Evolutionary conservation across 1,140 invertebrate genomes (phyloP), one percentile per base, ranked within the genome.

Genomic region (Belonocnema kinseyi): DNA sequence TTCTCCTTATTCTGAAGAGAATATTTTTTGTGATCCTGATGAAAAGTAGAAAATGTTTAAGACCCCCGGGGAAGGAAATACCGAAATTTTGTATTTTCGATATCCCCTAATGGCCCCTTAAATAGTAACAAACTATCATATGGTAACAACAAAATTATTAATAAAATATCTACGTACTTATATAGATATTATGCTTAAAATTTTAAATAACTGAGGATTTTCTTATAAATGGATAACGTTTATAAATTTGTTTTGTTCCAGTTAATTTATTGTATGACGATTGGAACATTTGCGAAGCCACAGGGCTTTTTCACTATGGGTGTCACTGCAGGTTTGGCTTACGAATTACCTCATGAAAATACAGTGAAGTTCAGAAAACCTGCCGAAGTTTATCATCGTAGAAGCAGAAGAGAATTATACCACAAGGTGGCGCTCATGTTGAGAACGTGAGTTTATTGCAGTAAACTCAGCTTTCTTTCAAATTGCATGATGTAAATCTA

Each of bases 251-350:
- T n/a, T 17, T 19, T 19, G 3, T 17, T 19, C 70, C 83, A 93
- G 91, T 86, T 92, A 92, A 93, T 95, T 81, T 95, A 94, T 83
- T 95, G 94, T 83, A 84, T 93, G 77, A 95, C 94, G 0, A 92
- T 93, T 72, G 91, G 92, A n/a, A 91, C 91, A 16, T 87, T 92
- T 77, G 81, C 92, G 3, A 89, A 88, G 17, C 93, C 94, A n/a
- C 90, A 91, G 13, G 92, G 93, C 77, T 92, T 94, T 40, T 93
- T 95, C 80, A 93, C 94, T 10, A 89, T 94, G 77, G 95, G 95
- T 21, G 91, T 94, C 71, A 96, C 95, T 14, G 95, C 94, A 19
- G 94, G 95, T 3, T 90, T 96, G 79, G 95, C 95, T 17, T 96
- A 93, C 91, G 94, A 96, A 87, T 88, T 96, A 61, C 95, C 95